Evolutionary conservation across 2,113 vertebrate genomes (phyloP).

Genomic region (Stictonetta naevosa): DNA sequence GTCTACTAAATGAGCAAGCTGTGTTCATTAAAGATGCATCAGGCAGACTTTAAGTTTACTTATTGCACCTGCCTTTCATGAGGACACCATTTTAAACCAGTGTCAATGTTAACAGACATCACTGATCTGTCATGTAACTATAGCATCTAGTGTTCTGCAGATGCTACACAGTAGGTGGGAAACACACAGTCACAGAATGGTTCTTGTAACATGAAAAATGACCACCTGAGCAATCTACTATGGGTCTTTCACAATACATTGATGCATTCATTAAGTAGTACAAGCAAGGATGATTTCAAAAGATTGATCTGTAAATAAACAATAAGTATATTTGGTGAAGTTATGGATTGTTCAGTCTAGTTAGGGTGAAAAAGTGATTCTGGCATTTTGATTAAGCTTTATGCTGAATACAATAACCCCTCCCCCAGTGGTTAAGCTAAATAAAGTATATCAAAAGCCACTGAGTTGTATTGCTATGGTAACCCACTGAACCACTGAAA

Average conservation of each 20-base stretch:
- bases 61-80: not conserved
- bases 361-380: not conserved
- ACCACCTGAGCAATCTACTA: not conserved
- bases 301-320: not conserved
- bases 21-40: not conserved
- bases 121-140: not conserved
- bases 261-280: not conserved
- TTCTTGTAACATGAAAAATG: not conserved
- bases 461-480: slow-evolving; percentile 58
- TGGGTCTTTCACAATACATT: not conserved
- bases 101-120: not conserved
- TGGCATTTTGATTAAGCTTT: slow-evolving; percentile 22
- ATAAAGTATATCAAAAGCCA: slow-evolving; percentile 42
- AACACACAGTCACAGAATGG: not conserved
- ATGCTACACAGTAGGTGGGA: not conserved
- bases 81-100: not conserved
- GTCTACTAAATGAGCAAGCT: not conserved
- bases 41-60: not conserved
- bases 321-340: not conserved
- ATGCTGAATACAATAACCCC: slow-evolving; percentile 26
- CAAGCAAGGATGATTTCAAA: not conserved
- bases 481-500: slow-evolving; percentile 52
- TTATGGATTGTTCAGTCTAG: not conserved
- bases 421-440: slow-evolving; percentile 28
- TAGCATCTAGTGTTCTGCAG: not conserved